Conservation (phyloP, 2,113 vertebrate species). For the Platichthys flesus region DNA sequence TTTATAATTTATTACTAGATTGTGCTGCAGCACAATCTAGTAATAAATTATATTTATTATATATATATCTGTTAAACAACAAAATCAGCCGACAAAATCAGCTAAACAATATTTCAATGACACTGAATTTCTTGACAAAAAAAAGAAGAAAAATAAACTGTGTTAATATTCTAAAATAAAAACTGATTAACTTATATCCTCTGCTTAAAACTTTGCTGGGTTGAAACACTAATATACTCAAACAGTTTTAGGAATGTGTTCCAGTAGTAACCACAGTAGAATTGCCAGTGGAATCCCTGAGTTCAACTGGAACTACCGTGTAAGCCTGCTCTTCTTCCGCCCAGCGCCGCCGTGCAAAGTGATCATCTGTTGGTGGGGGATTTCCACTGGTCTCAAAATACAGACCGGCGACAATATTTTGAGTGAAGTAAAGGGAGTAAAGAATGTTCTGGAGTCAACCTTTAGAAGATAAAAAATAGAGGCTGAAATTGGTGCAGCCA, state of each 20-base stretch:
- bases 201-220: background rate
- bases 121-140: too few relatives aligned
- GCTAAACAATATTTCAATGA: too few relatives aligned
- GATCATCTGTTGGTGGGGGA: conserved; percentile 40
- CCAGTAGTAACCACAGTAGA: conserved; percentile 1
- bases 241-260: background rate
- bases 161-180: too few relatives aligned
- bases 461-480: background rate
- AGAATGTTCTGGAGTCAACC: background rate
- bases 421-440: background rate
- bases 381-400: conserved; percentile 20
- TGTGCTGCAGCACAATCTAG: too few relatives aligned
- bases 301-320: background rate
- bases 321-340: background rate
- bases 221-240: background rate
- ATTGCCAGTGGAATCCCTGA: conserved; percentile 18
- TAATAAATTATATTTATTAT: too few relatives aligned
- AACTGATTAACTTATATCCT: too few relatives aligned
- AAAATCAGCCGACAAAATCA: too few relatives aligned
- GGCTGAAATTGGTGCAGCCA: background rate
- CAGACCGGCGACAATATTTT: conserved; percentile 17
- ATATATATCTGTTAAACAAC: too few relatives aligned
- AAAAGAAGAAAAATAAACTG: too few relatives aligned
- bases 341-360: background rate
- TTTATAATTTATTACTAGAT: too few relatives aligned